Evolutionary conservation across 2,113 vertebrate genomes (phyloP).

Genomic region (Oostethus manadensis): DNA sequence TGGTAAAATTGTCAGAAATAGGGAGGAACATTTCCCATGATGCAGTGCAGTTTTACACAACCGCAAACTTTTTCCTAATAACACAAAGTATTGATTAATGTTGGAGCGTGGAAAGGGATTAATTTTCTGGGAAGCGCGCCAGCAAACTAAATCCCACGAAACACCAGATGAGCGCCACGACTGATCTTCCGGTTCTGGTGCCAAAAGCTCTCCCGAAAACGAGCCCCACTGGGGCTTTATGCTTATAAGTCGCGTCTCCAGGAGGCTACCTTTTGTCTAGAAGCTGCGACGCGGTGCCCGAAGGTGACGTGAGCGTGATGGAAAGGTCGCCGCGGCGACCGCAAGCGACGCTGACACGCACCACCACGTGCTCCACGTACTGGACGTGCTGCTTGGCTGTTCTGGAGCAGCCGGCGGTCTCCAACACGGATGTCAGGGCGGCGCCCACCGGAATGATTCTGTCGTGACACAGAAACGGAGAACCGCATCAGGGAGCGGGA

Average conservation of each 20-base stretch:
- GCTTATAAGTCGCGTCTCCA: background rate
- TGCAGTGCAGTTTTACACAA: no score
- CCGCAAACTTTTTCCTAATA: no score
- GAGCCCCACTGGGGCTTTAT: slow-evolving; percentile 3
- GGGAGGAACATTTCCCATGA: no score
- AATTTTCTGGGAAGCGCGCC: slow-evolving; percentile 1
- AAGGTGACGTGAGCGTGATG: slow-evolving; percentile 87
- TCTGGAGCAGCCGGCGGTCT: slow-evolving; percentile 80
- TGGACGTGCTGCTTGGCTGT: slow-evolving; percentile 77
- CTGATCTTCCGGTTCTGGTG: slow-evolving; percentile 3
- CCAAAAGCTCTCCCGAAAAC: slow-evolving; percentile 10
- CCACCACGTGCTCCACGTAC: slow-evolving; percentile 87
- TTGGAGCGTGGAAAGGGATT: background rate
- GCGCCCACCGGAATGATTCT: slow-evolving; percentile 84
- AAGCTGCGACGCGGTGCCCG: slow-evolving; percentile 90
- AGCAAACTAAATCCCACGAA: slow-evolving; percentile 14
- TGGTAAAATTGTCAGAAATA: no score
- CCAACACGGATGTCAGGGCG: slow-evolving; percentile 75
- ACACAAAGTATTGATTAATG: no score
- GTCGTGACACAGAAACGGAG: slow-evolving; percentile 14
- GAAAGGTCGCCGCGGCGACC: slow-evolving; percentile 87
- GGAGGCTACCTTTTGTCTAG: slow-evolving; percentile 83
- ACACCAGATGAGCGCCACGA: slow-evolving; percentile 5
- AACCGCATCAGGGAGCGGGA: slow-evolving; percentile 11
- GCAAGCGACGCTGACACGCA: slow-evolving; percentile 83